Percentiles rank a stretch among this genome's conserved stretches.
Conservation (phyloP, 2,113 vertebrate genomes). For the Heteronetta atricapilla region DNA sequence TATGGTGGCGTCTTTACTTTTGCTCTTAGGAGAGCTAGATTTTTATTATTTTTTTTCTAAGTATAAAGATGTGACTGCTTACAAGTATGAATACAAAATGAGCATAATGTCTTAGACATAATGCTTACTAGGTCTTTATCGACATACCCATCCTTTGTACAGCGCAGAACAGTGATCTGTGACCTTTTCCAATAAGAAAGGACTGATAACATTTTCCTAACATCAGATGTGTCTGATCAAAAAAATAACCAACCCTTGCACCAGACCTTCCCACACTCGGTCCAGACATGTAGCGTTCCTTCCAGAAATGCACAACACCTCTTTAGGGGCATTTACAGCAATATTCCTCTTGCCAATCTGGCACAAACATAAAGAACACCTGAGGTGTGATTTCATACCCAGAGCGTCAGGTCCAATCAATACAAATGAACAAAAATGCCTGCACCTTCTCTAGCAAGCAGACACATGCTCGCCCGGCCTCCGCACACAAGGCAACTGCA, state of each 20-base stretch:
- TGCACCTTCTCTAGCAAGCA: neutral
- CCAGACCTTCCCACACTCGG: neutral
- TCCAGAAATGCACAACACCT: neutral
- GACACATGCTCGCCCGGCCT: neutral
- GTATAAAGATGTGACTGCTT: neutral
- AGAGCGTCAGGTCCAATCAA: neutral
- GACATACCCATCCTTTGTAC: neutral
- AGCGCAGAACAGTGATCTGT: neutral
- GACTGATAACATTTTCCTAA: neutral
- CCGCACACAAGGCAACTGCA: fast-evolving
- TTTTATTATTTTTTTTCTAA: neutral
- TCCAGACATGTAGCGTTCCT: neutral
- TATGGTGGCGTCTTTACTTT: neutral
- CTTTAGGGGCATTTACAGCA: neutral
- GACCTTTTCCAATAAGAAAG: neutral
- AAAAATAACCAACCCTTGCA: neutral
- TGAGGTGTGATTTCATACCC: neutral
- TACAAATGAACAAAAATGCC: neutral
- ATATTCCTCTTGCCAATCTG: neutral
- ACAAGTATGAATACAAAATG: neutral
- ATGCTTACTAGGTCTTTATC: neutral
- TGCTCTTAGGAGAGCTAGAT: neutral
- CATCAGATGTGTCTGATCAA: neutral
- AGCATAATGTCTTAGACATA: neutral
- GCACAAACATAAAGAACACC: neutral